Conservation (phyloP, 2,888 invertebrate genomes). For the Drosophila crucigera region DNA sequence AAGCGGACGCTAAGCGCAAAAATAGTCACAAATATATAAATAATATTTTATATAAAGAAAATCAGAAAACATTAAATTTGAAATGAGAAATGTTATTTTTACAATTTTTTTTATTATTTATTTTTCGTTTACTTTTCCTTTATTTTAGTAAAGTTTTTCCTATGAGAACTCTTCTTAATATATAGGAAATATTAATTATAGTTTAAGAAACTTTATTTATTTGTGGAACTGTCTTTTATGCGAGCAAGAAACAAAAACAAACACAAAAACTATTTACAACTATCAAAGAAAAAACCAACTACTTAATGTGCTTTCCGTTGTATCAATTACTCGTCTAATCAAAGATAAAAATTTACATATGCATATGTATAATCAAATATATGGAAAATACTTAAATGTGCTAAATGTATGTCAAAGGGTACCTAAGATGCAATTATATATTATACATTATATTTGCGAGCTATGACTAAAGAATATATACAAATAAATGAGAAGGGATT, state of each 20-base stretch:
- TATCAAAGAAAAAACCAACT: neutral
- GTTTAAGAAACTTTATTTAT: neutral
- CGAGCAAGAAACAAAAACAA: slow-evolving; percentile 5
- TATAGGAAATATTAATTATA: neutral
- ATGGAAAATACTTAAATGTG: slow-evolving; percentile 34
- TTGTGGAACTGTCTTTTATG: neutral
- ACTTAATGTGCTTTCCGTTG: slow-evolving; percentile 45
- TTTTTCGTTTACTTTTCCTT: neutral
- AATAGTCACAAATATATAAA: slow-evolving; percentile 14
- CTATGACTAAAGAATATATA: slow-evolving; percentile 5
- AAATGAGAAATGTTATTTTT: neutral
- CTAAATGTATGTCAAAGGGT: slow-evolving; percentile 49
- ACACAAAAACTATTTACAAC: slow-evolving; percentile 7
- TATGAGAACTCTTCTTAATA: neutral
- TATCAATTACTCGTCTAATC: slow-evolving; percentile 49
- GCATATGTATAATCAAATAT: slow-evolving; percentile 18
- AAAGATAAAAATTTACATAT: slow-evolving; percentile 14
- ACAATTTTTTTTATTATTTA: neutral
- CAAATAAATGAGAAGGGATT: neutral
- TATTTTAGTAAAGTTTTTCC: too few relatives aligned
- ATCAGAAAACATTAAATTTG: neutral
- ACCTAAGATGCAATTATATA: slow-evolving; percentile 40
- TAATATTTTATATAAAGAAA: neutral
- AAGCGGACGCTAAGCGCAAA: slow-evolving; percentile 17
- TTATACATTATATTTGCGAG: slow-evolving; percentile 4